Evolutionary conservation across 2,113 vertebrate genomes (phyloP).

Genomic region (Enhydra lutris): DNA sequence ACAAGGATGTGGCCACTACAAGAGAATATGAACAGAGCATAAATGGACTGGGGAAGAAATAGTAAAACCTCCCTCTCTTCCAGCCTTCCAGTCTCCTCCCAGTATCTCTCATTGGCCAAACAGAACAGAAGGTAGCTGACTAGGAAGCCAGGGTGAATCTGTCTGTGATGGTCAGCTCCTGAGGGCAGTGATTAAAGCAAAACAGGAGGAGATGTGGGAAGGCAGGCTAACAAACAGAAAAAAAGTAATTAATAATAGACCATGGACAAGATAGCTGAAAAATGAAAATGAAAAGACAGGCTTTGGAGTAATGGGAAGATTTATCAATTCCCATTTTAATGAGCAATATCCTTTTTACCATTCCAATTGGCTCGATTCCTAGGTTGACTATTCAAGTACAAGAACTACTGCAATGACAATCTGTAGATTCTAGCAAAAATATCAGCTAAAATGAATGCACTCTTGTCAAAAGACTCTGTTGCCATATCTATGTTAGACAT

Average conservation of each 20-base stretch:
- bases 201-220: neutral
- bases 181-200: neutral
- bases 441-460: neutral
- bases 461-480: neutral
- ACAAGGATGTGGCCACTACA: neutral
- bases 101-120: neutral
- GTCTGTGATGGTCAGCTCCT: neutral
- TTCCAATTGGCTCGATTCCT: neutral
- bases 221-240: neutral
- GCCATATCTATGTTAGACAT: neutral
- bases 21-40: neutral
- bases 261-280: neutral
- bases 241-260: neutral
- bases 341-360: neutral
- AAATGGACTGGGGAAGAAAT: neutral
- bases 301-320: neutral
- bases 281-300: neutral
- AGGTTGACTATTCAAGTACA: neutral
- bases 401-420: neutral
- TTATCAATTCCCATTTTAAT: constrained; percentile 2
- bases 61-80: neutral
- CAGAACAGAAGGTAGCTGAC: neutral
- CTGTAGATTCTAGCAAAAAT: neutral
- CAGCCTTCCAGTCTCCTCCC: neutral
- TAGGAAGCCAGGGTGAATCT: neutral